Conservation (phyloP, 2,113 vertebrate species). For the Labeo rohita region DNA sequence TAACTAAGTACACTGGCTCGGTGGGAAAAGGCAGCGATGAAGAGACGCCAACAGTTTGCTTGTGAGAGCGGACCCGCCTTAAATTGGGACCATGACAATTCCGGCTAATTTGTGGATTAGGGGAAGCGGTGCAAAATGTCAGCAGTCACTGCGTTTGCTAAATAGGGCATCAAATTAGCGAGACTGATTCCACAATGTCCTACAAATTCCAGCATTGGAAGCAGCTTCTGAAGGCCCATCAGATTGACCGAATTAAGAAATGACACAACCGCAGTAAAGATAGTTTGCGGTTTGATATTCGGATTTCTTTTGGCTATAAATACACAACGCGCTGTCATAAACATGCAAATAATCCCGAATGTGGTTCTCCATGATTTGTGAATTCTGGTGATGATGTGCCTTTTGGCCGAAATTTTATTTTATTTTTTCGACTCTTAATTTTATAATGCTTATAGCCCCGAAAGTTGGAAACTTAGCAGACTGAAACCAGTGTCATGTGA, state of each 20-base stretch:
- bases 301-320: too few relatives aligned
- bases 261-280: constrained; percentile 6
- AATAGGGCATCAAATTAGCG: constrained; percentile 91
- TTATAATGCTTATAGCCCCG: too few relatives aligned
- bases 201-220: constrained; percentile 71
- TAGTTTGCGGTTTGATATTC: too few relatives aligned
- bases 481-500: too few relatives aligned
- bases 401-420: too few relatives aligned
- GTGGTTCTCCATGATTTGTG: too few relatives aligned
- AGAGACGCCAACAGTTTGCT: constrained; percentile 76
- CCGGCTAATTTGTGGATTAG: constrained; percentile 89
- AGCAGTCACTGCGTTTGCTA: constrained; percentile 85
- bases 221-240: constrained; percentile 4
- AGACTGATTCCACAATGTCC: constrained; percentile 83
- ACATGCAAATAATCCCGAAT: too few relatives aligned
- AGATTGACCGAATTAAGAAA: constrained; percentile 19
- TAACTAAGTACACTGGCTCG: constrained; percentile 77
- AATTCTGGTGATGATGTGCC: too few relatives aligned
- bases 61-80: constrained; percentile 84
- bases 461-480: too few relatives aligned
- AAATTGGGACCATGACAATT: constrained; percentile 88
- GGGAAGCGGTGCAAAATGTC: constrained; percentile 86
- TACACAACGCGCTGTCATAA: too few relatives aligned
- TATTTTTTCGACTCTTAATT: too few relatives aligned
- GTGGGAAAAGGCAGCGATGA: constrained; percentile 82